A percentile compares a stretch with the other conserved stretches of the same genome.
Evolutionary conservation across 2,888 invertebrate species (phyloP).

Genomic region (Clusia tigrina): DNA sequence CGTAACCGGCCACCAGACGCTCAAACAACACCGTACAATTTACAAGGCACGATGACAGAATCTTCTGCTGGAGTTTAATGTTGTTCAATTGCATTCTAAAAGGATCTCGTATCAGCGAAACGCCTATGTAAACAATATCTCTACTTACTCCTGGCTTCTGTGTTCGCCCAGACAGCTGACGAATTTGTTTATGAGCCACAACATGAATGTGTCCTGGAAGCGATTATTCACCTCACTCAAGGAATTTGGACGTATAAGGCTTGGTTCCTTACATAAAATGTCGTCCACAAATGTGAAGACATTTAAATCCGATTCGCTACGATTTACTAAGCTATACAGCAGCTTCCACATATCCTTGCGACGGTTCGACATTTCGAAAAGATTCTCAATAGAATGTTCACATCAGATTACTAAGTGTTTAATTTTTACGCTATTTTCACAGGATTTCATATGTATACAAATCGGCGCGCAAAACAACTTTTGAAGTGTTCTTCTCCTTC

Average conservation of each 20-base stretch:
- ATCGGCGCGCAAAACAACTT: too few relatives aligned
- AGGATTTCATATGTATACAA: too few relatives aligned
- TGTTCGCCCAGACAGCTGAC: constrained; percentile 40
- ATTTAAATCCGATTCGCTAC: constrained; percentile 43
- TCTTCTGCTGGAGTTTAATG: constrained; percentile 53
- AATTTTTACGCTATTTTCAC: too few relatives aligned
- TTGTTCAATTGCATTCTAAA: constrained; percentile 50
- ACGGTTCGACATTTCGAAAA: constrained; percentile 49
- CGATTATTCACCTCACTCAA: constrained; percentile 40
- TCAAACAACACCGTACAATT: constrained; percentile 55
- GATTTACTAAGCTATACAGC: constrained; percentile 54
- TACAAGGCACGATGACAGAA: constrained; percentile 53
- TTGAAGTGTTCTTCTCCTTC: too few relatives aligned
- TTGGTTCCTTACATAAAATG: constrained; percentile 57
- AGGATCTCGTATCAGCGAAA: background rate
- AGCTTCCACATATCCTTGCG: constrained; percentile 61
- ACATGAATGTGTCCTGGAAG: constrained; percentile 52
- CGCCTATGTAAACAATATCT: background rate
- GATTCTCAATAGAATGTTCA: too few relatives aligned
- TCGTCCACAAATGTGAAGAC: constrained; percentile 51
- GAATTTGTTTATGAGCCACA: constrained; percentile 55
- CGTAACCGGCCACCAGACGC: constrained; percentile 45
- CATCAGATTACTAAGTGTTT: too few relatives aligned
- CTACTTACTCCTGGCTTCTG: constrained; percentile 34
- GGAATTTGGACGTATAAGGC: constrained; percentile 49